Evolutionary conservation across 2,797 vertebrate genomes (phyloP).

Genomic region (Crypturellus tataupa): DNA sequence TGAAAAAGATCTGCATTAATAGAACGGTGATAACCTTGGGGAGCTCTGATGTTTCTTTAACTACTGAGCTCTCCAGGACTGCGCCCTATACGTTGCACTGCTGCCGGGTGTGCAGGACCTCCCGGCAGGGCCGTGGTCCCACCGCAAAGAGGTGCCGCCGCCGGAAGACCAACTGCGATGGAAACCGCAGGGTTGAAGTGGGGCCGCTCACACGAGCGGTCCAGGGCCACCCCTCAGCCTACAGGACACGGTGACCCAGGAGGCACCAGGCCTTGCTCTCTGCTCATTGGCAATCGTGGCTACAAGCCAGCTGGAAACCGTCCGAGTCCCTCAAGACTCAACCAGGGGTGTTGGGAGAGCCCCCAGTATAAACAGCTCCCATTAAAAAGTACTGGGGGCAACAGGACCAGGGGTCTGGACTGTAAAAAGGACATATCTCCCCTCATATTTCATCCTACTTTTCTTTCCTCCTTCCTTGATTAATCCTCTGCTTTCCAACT

Average conservation of each 20-base stretch:
- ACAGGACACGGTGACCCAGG: neutral
- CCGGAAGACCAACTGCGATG: neutral
- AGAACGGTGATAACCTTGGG: neutral
- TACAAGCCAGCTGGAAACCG: neutral
- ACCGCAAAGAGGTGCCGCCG: accelerated
- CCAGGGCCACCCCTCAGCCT: neutral
- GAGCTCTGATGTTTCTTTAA: neutral
- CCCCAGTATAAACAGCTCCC: neutral
- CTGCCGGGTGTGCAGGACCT: neutral
- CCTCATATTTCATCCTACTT: neutral
- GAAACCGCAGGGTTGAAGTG: neutral
- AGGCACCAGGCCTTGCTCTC: accelerated
- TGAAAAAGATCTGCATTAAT: neutral
- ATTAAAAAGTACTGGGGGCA: neutral
- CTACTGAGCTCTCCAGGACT: neutral
- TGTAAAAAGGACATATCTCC: neutral
- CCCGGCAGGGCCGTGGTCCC: accelerated
- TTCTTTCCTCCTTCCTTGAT: neutral
- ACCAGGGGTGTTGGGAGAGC: accelerated
- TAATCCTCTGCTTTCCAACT: neutral
- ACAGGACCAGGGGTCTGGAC: neutral
- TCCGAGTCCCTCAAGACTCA: accelerated
- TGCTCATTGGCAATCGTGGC: accelerated
- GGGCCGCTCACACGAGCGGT: neutral
- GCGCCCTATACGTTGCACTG: accelerated